Evolutionary conservation across 2,797 vertebrate genomes (phyloP), one percentile per base, ranked within the genome.

Genomic region (Sebastiscus tertius): DNA sequence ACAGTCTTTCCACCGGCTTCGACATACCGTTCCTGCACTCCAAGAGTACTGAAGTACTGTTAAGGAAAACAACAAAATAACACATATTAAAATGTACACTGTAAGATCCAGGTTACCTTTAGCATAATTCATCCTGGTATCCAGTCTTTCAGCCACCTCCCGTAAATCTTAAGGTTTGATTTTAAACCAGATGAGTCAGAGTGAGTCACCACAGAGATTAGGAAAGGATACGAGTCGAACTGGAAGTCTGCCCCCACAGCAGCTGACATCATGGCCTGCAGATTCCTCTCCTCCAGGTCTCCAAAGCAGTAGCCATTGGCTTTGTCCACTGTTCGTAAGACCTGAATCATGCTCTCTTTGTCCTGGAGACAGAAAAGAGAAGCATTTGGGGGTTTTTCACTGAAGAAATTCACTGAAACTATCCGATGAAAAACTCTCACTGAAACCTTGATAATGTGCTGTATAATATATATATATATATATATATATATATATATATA

Each of bases 251-350:
- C 97, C 75, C 98, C 98, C 87, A 99, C 89, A 5, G 97, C 97
- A 0, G 97, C 96, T 10, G 98, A 99, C 98, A 99, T 98, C 95
- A 99, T 95, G 78, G 95, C 97, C 85, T 97, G 96, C 79, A 99
- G 92, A 93, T 96, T 98, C 78, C 96, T 96, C 73, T 97, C 97
- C 89, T 99, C 97, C 79, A 93, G 84, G 77, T 98, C 96, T 39
- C 97, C 98, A 2, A 98, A 99, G 93, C 96, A 99, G 87, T 96
- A 99, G 54, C 99, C 98, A 0, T 97, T 99, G 92, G 98, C 98
- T 92, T 99, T 99, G 95, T 99, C 99, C 87, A 99, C 98, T 0
- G 96, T 95, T 87, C 95, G 96, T 67, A 99, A 88, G 87, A 99
- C 97, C 80, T 91, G 95, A 84, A 92, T 94, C 97, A 99, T 95